Percentiles rank a stretch among this genome's conserved stretches.
phyloP scores from a whole-genome alignment of 2,797 vertebrate species.

The Cheirogaleus major region DNA sequence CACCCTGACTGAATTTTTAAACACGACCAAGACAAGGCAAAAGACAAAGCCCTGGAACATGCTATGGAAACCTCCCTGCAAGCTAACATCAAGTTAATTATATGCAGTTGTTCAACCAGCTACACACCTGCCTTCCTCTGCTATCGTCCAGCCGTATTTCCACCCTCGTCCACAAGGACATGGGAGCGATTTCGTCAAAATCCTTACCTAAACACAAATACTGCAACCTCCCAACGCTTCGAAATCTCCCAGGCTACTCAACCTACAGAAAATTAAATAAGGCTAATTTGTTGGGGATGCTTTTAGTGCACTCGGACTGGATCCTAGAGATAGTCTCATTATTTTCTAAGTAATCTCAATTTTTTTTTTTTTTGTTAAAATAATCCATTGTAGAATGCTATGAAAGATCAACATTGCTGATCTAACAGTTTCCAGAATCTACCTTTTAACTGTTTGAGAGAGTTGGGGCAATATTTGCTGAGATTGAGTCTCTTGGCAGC shows the following conservation, averaged over 20 bases:
- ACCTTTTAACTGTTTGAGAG: not conserved
- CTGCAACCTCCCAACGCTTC: not conserved
- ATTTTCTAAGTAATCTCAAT: conserved; percentile 46
- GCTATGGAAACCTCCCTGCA: not conserved
- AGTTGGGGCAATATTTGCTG: not conserved
- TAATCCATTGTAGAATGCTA: conserved; percentile 51
- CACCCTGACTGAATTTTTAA: not conserved
- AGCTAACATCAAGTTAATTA: not conserved
- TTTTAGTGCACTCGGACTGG: conserved; percentile 45
- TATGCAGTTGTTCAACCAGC: not conserved
- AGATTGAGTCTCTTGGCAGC: not conserved
- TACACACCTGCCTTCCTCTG: too few relatives aligned
- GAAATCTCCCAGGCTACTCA: conserved; percentile 17
- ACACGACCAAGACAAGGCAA: not conserved
- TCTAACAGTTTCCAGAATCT: conserved; percentile 37
- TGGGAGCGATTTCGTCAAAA: not conserved
- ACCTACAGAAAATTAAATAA: conserved; percentile 43
- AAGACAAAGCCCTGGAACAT: not conserved
- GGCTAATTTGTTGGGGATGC: conserved; percentile 35
- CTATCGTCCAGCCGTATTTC: not conserved
- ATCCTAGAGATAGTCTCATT: conserved; percentile 1
- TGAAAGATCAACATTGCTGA: conserved; percentile 35
- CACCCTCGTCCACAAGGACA: not conserved
- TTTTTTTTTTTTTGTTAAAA: conserved; percentile 37
- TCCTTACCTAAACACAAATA: not conserved